phyloP scores from a whole-genome alignment of 2,888 invertebrate species.

The Unio pictorum region DNA sequence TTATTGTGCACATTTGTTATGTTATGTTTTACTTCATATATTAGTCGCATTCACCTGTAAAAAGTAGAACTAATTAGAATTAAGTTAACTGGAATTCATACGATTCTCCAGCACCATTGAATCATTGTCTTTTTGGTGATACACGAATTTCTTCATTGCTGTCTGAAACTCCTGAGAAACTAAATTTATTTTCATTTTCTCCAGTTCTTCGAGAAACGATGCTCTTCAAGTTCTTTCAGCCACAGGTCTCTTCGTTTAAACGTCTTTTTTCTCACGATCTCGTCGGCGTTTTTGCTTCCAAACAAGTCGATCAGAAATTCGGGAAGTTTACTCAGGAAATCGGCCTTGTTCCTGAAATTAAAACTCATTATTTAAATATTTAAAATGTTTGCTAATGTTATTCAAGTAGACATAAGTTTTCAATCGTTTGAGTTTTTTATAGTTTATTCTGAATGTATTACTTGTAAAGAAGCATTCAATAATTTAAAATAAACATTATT shows the following conservation, averaged over 20 bases:
- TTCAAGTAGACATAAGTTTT: too few relatives aligned
- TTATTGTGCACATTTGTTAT: too few relatives aligned
- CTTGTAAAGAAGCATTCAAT: too few relatives aligned
- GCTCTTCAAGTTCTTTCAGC: slow-evolving; percentile 2
- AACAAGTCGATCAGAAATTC: not conserved
- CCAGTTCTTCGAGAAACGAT: not conserved
- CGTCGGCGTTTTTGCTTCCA: not conserved
- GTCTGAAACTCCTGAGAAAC: not conserved
- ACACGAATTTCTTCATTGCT: slow-evolving; percentile 9
- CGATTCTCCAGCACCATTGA: too few relatives aligned
- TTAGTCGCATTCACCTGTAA: too few relatives aligned
- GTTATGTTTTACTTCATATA: too few relatives aligned
- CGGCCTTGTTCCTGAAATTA: not conserved
- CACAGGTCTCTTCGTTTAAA: not conserved
- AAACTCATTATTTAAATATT: not conserved
- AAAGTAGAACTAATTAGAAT: too few relatives aligned
- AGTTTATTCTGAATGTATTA: too few relatives aligned
- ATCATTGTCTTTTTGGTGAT: slow-evolving; percentile 1
- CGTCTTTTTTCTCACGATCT: not conserved
- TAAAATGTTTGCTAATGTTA: too few relatives aligned
- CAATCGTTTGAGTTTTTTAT: too few relatives aligned
- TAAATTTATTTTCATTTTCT: slow-evolving; percentile 1
- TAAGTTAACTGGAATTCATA: too few relatives aligned
- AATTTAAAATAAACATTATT: too few relatives aligned
- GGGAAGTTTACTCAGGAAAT: not conserved